Percentiles rank a stretch among this genome's conserved stretches.
Conservation (phyloP, 2,113 vertebrate genomes). For the Paradisaea rubra region DNA sequence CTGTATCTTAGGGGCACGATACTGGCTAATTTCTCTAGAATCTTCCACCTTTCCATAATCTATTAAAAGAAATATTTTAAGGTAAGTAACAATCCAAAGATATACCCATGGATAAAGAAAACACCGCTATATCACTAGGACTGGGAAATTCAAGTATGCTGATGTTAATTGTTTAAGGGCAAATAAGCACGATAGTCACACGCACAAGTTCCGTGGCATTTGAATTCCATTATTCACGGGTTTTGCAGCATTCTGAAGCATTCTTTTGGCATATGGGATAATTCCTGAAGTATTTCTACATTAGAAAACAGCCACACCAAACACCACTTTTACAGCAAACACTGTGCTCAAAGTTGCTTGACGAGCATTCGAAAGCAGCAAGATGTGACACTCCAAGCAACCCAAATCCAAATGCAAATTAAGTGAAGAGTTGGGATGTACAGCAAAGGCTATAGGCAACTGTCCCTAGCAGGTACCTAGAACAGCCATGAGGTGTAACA, state of each 20-base stretch:
- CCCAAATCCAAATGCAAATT: background rate
- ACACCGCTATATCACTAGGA: background rate
- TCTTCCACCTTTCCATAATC: background rate
- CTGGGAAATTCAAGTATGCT: background rate
- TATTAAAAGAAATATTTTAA: background rate
- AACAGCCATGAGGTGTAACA: background rate
- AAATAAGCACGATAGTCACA: background rate
- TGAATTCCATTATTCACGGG: background rate
- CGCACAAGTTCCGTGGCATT: background rate
- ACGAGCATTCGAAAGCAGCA: background rate
- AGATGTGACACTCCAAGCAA: background rate
- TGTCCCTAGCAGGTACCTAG: background rate
- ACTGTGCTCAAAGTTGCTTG: background rate
- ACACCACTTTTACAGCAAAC: background rate
- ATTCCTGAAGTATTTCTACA: background rate
- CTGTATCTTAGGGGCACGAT: background rate
- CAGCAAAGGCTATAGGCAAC: background rate
- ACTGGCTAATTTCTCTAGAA: background rate
- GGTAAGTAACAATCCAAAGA: background rate
- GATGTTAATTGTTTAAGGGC: background rate
- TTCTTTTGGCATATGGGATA: background rate
- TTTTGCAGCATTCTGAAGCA: background rate
- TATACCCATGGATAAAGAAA: background rate
- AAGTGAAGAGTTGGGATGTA: background rate
- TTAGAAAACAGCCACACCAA: background rate